Evolutionary conservation across 2,797 vertebrate genomes (phyloP).

Genomic region (Poeciliopsis presidionis): DNA sequence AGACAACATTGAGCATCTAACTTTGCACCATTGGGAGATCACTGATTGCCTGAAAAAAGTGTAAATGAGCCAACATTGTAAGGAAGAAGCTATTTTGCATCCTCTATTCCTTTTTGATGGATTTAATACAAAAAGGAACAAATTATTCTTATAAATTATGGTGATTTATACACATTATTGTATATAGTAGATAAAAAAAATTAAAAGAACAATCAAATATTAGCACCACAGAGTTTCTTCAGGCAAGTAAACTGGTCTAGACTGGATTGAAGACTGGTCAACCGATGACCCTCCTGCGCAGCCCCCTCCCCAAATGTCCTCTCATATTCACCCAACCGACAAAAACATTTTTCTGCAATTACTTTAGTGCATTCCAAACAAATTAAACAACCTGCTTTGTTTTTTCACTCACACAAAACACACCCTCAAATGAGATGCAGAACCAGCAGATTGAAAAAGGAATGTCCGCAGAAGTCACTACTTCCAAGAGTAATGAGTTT

Average conservation of each 20-base stretch:
- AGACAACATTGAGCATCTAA: constrained; percentile 39
- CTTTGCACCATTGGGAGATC: constrained; percentile 41
- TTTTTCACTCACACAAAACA: constrained; percentile 2
- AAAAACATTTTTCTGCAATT: constrained; percentile 59
- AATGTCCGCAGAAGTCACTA: neutral
- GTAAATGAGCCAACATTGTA: neutral
- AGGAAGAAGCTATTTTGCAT: neutral
- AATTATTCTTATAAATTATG: neutral
- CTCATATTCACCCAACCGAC: constrained; percentile 58
- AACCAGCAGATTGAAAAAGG: neutral
- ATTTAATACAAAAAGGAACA: neutral
- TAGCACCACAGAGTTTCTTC: constrained; percentile 29
- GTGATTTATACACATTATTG: constrained; percentile 46
- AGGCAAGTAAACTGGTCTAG: constrained; percentile 64
- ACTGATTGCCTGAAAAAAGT: neutral
- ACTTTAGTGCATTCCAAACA: constrained; percentile 54
- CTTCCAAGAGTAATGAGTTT: neutral
- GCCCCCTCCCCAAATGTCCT: constrained; percentile 42
- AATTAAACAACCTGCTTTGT: constrained; percentile 21
- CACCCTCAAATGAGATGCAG: constrained; percentile 1
- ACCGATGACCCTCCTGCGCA: constrained; percentile 9
- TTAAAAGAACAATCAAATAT: constrained; percentile 1
- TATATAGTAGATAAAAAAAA: constrained; percentile 13
- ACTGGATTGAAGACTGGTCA: constrained; percentile 51
- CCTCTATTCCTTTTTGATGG: neutral